Base-by-base conservation (phyloP, 2,113 vertebrate genomes). In the Pteropus alecto region DNA sequence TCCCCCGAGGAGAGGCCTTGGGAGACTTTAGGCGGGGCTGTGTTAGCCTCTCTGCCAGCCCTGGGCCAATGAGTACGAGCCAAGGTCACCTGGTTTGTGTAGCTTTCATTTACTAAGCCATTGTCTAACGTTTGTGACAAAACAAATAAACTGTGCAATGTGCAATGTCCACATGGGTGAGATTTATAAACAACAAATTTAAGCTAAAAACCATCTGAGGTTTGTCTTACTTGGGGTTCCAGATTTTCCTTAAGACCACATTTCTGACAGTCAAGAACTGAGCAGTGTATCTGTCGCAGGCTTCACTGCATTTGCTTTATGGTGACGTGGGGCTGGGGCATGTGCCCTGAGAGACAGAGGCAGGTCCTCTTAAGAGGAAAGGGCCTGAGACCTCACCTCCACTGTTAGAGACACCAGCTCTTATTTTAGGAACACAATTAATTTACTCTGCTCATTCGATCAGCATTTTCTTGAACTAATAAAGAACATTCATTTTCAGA, bases 401-500 rank as follows among this genome's bases (percentile, higher is more conserved):
- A 33, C 76, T 38, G 21, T 65, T 21, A 73, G 30, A 63, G 24
- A 71, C 19, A 15, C 4, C 1, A 18, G 60, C 19, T 74, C 56
- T 86, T 73, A 92, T 61, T 96, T 93, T 51, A 70, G 41, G 78
- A 91, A 86, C 35, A 93, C 5, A 71, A 16, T n/a, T 35, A n/a
- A 79, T 73, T 58, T 83, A 76, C n/a, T 85, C 28, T 43, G 16
- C 33, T 79, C 33, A 22, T 67, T 92, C 76, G 46, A 96, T 74
- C 48, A 83, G 56, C 24, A 67, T 82, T 95, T 95, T 60, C 35
- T 90, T 74, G 28, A 87, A 94, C 71, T 46, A 68, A 81, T 2
- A 61, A 87, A 86, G 54, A 88, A 90, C 67, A 96, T 76, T 54
- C 43, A 96, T 46, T 87, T 78, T 70, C 77, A 94, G 70, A 92